A percentile compares a stretch with the other conserved stretches of the same genome.
Evolutionary conservation across 1,140 invertebrate species (phyloP).

Genomic region (Nephotettix cincticeps): DNA sequence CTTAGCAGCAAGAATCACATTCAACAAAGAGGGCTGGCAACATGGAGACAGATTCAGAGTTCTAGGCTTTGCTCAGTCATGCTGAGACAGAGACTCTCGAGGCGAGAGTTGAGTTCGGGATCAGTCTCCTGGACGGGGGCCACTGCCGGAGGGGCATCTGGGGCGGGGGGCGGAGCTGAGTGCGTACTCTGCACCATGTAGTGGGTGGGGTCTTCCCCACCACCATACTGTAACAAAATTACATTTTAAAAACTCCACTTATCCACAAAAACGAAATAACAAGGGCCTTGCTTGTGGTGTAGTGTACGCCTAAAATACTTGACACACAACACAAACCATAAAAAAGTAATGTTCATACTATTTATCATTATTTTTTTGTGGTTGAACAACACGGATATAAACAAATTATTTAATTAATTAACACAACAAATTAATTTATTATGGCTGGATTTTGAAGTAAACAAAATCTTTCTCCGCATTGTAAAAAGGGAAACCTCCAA

Average conservation of each 20-base stretch:
- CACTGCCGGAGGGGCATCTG: background rate
- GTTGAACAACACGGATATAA: no score
- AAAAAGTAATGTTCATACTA: background rate
- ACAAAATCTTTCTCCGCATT: no score
- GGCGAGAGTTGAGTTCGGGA: constrained; percentile 74
- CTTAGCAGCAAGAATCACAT: no score
- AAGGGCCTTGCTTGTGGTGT: background rate
- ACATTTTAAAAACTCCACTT: background rate
- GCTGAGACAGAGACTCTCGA: constrained; percentile 87
- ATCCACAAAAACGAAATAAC: background rate
- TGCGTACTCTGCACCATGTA: constrained; percentile 56
- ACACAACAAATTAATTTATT: background rate
- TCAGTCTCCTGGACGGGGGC: constrained; percentile 40
- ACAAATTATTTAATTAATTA: background rate
- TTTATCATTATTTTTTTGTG: no score
- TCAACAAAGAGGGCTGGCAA: no score
- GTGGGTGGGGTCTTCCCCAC: constrained; percentile 43
- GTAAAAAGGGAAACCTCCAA: no score
- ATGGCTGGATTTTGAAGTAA: no score
- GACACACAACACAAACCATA: background rate
- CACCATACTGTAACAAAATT: constrained; percentile 4
- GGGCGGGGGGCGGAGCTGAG: constrained; percentile 53
- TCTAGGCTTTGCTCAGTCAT: constrained; percentile 78
- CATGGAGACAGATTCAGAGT: background rate
- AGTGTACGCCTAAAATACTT: background rate